phyloP scores from a whole-genome alignment of 2,797 vertebrate species.

The Spinus pinus region DNA sequence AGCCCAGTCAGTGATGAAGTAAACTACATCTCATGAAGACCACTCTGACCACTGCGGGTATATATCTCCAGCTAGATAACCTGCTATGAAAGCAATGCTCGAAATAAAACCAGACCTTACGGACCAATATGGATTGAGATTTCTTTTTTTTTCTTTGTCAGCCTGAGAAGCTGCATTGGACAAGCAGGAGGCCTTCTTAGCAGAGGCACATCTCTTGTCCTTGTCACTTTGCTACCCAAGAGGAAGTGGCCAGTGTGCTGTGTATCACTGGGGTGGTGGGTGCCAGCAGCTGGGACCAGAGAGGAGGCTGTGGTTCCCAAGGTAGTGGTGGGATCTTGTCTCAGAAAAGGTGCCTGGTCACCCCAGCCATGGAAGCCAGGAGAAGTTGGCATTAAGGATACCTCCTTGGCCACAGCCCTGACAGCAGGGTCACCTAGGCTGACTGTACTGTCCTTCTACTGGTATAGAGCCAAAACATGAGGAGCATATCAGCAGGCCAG shows the following conservation, averaged over 20 bases:
- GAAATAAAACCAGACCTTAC: background rate
- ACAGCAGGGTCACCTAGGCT: background rate
- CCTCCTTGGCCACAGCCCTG: background rate
- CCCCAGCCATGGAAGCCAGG: background rate
- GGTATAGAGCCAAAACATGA: background rate
- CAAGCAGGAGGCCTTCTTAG: background rate
- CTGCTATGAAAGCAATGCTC: rapidly evolving
- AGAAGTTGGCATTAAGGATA: background rate
- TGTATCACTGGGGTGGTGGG: background rate
- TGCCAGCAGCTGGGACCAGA: rapidly evolving
- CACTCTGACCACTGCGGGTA: background rate
- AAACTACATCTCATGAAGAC: background rate
- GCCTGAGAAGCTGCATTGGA: background rate
- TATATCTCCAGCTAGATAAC: background rate
- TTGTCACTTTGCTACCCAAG: background rate
- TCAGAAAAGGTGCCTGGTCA: background rate
- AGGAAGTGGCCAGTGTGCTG: background rate
- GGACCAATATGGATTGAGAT: rapidly evolving
- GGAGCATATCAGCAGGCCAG: background rate
- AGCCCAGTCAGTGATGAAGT: background rate
- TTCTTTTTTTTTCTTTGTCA: background rate
- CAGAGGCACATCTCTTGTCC: background rate
- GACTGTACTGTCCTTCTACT: background rate
- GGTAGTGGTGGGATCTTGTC: background rate
- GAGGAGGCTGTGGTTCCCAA: background rate